Evolutionary conservation across 2,797 vertebrate genomes (phyloP).

Genomic region (Perodicticus potto): DNA sequence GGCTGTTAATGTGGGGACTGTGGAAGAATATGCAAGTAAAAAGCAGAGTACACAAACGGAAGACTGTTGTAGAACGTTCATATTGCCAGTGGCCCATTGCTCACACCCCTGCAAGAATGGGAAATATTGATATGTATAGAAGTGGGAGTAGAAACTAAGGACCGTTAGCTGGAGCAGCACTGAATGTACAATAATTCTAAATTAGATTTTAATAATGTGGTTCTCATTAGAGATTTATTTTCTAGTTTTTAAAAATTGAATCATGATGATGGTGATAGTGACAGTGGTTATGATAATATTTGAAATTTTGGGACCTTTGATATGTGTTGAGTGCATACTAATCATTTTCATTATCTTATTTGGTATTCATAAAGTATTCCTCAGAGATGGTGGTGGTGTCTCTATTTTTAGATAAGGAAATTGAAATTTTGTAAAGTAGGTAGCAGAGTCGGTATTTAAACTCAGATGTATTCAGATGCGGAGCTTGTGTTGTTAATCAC

Average conservation of each 20-base stretch:
- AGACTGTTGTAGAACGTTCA: background rate
- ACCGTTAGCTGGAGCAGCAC: background rate
- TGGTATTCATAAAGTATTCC: constrained; percentile 9
- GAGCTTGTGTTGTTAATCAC: background rate
- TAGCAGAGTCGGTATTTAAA: constrained; percentile 21
- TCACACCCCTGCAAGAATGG: background rate
- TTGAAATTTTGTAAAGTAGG: background rate
- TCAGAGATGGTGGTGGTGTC: background rate
- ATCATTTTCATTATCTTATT: constrained; percentile 5
- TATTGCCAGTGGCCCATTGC: constrained; percentile 9
- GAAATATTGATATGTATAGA: background rate
- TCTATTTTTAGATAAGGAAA: background rate
- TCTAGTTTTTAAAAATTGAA: constrained; percentile 39
- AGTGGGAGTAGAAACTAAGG: background rate
- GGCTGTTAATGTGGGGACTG: background rate
- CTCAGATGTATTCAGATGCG: background rate
- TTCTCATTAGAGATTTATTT: background rate
- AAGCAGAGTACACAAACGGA: constrained; percentile 5
- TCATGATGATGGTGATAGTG: constrained; percentile 15
- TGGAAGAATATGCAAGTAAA: constrained; percentile 8
- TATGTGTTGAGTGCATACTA: background rate
- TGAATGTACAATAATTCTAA: constrained; percentile 2
- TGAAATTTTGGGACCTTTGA: background rate
- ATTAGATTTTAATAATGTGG: background rate
- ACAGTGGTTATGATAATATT: background rate